Conservation (phyloP, 1,140 invertebrate genomes). For the Rhysida immarginata region DNA sequence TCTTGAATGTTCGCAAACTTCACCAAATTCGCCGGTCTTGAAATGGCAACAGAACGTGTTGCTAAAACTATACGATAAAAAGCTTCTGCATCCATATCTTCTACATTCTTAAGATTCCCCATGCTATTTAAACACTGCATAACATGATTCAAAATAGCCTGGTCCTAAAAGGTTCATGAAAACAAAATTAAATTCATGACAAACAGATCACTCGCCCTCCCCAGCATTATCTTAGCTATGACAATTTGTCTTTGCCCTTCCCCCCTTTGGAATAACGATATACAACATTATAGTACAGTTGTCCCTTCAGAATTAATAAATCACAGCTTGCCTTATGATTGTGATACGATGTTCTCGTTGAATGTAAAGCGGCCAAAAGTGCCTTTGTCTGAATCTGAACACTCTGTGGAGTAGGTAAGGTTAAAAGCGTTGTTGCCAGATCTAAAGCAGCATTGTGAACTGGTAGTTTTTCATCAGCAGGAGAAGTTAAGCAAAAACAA, state of each 20-base stretch:
- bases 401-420: slow-evolving; percentile 58
- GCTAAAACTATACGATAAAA: slow-evolving; percentile 74
- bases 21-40: slow-evolving; percentile 63
- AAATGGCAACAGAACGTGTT: slow-evolving; percentile 66
- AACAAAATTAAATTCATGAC: background rate
- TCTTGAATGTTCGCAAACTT: slow-evolving; percentile 46
- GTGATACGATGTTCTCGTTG: slow-evolving; percentile 55
- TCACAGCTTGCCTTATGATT: slow-evolving; percentile 47
- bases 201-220: no score
- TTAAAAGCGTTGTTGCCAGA: slow-evolving; percentile 60
- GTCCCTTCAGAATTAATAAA: background rate
- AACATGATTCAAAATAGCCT: slow-evolving; percentile 59
- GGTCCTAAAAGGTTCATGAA: slow-evolving; percentile 40
- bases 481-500: slow-evolving; percentile 35
- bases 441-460: slow-evolving; percentile 41
- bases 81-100: slow-evolving; percentile 72
- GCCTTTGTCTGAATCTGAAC: slow-evolving; percentile 55
- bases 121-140: slow-evolving; percentile 48
- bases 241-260: no score
- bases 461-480: slow-evolving; percentile 18
- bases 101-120: slow-evolving; percentile 35
- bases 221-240: no score
- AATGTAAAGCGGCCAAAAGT: slow-evolving; percentile 62
- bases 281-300: no score
- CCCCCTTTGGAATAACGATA: no score